Conservation (phyloP, 1,140 invertebrate species). For the Vanessa atalanta region DNA sequence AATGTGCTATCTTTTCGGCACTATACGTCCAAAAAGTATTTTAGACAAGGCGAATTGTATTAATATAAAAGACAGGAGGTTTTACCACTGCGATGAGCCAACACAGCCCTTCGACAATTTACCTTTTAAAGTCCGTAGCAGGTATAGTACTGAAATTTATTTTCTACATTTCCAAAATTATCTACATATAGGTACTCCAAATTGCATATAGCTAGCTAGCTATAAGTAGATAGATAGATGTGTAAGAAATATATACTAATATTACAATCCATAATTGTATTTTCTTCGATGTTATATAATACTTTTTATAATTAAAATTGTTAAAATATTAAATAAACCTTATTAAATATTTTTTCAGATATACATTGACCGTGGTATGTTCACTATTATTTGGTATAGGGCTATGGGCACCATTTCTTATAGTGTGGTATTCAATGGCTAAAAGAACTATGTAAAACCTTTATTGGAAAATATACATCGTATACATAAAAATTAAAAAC, state of each 20-base stretch:
- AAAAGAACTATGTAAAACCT: constrained; percentile 29
- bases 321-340: too few relatives aligned
- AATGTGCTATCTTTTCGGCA: not conserved
- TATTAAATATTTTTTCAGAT: constrained; percentile 19
- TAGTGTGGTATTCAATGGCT: constrained; percentile 36
- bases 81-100: constrained; percentile 26
- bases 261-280: too few relatives aligned
- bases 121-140: constrained; percentile 28
- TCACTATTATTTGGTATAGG: constrained; percentile 29
- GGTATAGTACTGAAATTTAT: constrained; percentile 2
- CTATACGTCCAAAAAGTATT: not conserved
- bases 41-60: not conserved
- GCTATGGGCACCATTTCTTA: constrained; percentile 30
- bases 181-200: too few relatives aligned
- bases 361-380: constrained; percentile 23
- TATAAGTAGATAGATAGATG: too few relatives aligned
- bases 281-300: too few relatives aligned
- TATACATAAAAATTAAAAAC: too few relatives aligned
- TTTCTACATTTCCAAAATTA: too few relatives aligned
- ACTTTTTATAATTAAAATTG: too few relatives aligned
- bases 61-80: not conserved
- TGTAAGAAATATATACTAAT: too few relatives aligned
- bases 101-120: constrained; percentile 25
- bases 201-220: too few relatives aligned
- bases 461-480: too few relatives aligned